Percentiles rank a stretch among this genome's conserved stretches.
phyloP scores from a whole-genome alignment of 1,140 invertebrate genomes.

The Phthorimaea operculella region DNA sequence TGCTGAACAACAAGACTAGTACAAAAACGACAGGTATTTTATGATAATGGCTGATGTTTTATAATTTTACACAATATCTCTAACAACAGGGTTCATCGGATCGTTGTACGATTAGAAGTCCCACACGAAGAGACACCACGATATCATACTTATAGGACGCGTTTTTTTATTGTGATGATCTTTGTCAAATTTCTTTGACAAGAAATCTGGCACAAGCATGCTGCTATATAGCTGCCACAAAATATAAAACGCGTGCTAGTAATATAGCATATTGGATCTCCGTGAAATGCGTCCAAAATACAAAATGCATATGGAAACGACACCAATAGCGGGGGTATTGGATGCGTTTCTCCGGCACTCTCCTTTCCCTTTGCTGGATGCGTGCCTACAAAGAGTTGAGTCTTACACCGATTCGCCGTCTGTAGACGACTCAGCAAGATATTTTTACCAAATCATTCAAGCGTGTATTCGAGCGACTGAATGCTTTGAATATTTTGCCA shows the following conservation, averaged over 20 bases:
- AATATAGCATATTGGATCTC: not conserved
- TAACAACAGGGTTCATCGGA: too few relatives aligned
- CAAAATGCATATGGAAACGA: conserved; percentile 30
- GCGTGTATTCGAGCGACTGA: conserved; percentile 23
- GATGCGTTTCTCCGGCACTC: conserved; percentile 40
- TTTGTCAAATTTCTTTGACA: not conserved
- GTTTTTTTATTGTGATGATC: not conserved
- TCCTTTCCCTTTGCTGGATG: conserved; percentile 37
- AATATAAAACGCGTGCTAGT: not conserved
- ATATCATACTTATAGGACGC: too few relatives aligned
- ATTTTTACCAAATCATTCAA: conserved; percentile 46
- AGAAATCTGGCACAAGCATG: not conserved
- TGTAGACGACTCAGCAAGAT: conserved; percentile 30
- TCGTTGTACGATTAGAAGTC: too few relatives aligned
- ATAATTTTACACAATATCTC: too few relatives aligned
- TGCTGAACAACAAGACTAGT: too few relatives aligned
- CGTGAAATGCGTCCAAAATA: not conserved
- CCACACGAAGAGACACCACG: too few relatives aligned
- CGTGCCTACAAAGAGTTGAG: not conserved
- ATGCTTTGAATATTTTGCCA: too few relatives aligned
- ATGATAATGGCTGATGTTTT: too few relatives aligned
- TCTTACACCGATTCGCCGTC: conserved; percentile 30
- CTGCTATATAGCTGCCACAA: too few relatives aligned
- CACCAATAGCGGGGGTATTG: conserved; percentile 45
- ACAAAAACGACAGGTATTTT: too few relatives aligned